Percentiles rank a stretch among this genome's conserved stretches.
phyloP scores from a whole-genome alignment of 2,113 vertebrate species.

The Micronisus gabar region DNA sequence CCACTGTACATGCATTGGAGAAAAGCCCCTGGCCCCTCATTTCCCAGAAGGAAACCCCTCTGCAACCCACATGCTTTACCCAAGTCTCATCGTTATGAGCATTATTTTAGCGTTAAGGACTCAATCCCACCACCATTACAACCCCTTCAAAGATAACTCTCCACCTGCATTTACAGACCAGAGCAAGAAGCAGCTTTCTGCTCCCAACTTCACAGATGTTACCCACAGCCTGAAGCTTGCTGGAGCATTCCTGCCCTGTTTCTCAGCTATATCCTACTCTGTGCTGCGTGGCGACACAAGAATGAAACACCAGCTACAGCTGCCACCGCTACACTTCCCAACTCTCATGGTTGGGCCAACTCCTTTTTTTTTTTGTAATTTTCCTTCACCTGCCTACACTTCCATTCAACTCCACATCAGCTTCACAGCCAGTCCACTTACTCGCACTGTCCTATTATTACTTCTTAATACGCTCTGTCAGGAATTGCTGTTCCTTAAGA shows the following conservation, averaged over 20 bases:
- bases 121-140: background rate
- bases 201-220: background rate
- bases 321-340: background rate
- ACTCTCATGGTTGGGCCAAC: too few relatives aligned
- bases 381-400: background rate
- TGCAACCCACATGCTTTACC: background rate
- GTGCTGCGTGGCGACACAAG: accelerated
- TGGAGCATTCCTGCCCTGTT: background rate
- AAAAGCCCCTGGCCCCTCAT: background rate
- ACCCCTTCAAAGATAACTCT: background rate
- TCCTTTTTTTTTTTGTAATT: background rate
- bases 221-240: background rate
- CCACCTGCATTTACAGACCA: background rate
- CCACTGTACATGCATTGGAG: accelerated
- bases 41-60: background rate
- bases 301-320: background rate
- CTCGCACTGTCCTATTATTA: background rate
- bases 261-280: background rate
- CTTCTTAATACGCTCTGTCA: background rate
- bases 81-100: background rate
- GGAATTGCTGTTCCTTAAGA: background rate
- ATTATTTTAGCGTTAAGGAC: background rate
- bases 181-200: background rate
- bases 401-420: background rate
- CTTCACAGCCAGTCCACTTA: background rate